Conservation (phyloP, 2,113 vertebrate species). For the Orycteropus afer region DNA sequence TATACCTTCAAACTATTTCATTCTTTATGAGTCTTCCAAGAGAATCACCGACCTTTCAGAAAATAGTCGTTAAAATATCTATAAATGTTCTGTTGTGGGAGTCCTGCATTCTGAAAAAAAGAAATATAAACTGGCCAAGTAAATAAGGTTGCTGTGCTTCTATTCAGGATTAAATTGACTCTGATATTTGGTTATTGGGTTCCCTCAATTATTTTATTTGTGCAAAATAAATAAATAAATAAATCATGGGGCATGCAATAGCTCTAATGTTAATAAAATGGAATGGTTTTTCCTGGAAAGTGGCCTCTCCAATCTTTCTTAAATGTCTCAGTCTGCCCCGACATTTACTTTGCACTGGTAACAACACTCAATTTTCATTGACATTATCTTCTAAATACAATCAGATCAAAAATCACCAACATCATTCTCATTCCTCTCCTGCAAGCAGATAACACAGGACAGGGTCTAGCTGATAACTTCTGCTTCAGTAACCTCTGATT, state of each 20-base stretch:
- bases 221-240: background rate
- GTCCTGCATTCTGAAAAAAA: conserved; percentile 16
- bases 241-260: conserved; percentile 19
- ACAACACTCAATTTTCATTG: conserved; percentile 76
- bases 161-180: conserved; percentile 62
- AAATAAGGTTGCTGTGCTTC: conserved; percentile 59
- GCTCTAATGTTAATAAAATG: conserved; percentile 60
- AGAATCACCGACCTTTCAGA: conserved; percentile 54
- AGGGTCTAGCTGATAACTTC: conserved; percentile 66
- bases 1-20: conserved; percentile 23
- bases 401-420: conserved; percentile 73
- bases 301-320: conserved; percentile 65
- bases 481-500: conserved; percentile 60
- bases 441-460: conserved; percentile 38
- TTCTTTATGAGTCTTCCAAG: conserved; percentile 28
- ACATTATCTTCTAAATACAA: conserved; percentile 74
- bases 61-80: conserved; percentile 38
- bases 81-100: background rate
- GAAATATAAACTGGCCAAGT: conserved; percentile 36
- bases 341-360: conserved; percentile 74
- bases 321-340: conserved; percentile 73
- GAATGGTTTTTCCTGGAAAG: conserved; percentile 56
- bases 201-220: conserved; percentile 71
- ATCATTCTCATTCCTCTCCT: conserved; percentile 59
- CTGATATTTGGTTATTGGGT: conserved; percentile 51